These are phyloP conservation scores for Diabrotica virgifera DNA, from an alignment of 1,140 invertebrate species.

Conservation along the genomic window DNA sequence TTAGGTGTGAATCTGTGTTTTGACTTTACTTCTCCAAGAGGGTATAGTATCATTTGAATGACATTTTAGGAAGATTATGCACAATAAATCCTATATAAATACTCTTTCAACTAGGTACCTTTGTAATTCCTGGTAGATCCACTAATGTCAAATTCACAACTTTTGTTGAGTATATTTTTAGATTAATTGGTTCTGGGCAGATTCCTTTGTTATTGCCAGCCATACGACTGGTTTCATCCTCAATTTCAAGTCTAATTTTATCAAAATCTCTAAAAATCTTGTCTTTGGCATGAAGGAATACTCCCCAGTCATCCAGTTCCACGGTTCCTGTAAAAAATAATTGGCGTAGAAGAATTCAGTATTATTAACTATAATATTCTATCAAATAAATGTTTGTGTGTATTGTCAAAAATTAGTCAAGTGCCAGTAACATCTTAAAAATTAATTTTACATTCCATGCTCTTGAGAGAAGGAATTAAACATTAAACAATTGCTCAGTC, in stretches of 20 bases:
- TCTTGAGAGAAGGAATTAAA: too few relatives aligned
- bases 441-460: too few relatives aligned
- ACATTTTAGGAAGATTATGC: too few relatives aligned
- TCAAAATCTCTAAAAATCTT: conserved; percentile 91
- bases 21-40: too few relatives aligned
- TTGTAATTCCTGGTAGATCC: conserved; percentile 97
- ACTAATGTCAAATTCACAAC: conserved; percentile 97
- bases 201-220: conserved; percentile 97
- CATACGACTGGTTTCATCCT: conserved; percentile 88
- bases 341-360: background rate
- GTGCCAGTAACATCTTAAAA: too few relatives aligned
- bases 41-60: too few relatives aligned
- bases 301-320: conserved; percentile 91
- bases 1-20: too few relatives aligned
- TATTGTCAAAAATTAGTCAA: too few relatives aligned
- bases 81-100: too few relatives aligned
- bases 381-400: too few relatives aligned
- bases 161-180: conserved; percentile 91
- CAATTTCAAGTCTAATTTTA: conserved; percentile 89
- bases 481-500: too few relatives aligned
- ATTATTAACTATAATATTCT: too few relatives aligned
- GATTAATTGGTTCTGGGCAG: conserved; percentile 90
- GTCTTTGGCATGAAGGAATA: conserved; percentile 91
- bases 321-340: conserved; percentile 64
- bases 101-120: conserved; percentile 57